A percentile compares a stretch with the other conserved stretches of the same genome.
Conservation (phyloP, 2,113 vertebrate species). For the Trematocara zebra region DNA sequence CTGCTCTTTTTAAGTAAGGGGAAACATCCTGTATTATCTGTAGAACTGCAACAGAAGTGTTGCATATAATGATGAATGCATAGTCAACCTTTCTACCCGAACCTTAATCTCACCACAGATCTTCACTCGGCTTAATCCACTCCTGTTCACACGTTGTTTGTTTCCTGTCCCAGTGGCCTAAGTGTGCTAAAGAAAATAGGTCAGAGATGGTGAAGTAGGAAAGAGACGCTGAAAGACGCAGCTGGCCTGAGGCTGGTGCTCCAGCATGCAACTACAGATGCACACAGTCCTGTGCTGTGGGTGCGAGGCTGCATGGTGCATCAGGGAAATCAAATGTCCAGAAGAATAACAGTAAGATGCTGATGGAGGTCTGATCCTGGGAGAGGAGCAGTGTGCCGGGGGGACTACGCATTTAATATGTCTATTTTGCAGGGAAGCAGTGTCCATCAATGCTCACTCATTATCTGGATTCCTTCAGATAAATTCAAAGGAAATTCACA, state of each 20-base stretch:
- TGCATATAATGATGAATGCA: background rate
- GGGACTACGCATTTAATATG: background rate
- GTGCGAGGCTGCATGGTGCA: background rate
- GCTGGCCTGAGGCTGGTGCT: conserved; percentile 7
- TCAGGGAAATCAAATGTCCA: conserved; percentile 35
- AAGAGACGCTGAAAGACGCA: conserved; percentile 6
- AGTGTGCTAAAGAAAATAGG: conserved; percentile 31
- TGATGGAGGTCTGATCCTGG: conserved; percentile 15
- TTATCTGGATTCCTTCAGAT: background rate
- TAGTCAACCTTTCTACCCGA: background rate
- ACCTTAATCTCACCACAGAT: background rate
- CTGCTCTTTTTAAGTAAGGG: background rate
- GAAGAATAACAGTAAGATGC: conserved; percentile 28
- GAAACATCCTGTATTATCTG: background rate
- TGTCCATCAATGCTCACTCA: background rate
- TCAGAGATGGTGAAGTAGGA: conserved; percentile 22
- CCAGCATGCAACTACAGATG: background rate
- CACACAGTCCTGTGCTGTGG: background rate
- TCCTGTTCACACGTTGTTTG: background rate
- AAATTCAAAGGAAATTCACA: background rate
- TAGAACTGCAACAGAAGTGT: background rate
- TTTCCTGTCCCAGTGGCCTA: background rate
- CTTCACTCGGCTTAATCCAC: background rate
- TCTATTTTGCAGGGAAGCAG: background rate
- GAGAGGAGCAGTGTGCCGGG: background rate